Base-by-base conservation (phyloP, 2,113 vertebrate genomes). In the Trinectes maculatus region DNA sequence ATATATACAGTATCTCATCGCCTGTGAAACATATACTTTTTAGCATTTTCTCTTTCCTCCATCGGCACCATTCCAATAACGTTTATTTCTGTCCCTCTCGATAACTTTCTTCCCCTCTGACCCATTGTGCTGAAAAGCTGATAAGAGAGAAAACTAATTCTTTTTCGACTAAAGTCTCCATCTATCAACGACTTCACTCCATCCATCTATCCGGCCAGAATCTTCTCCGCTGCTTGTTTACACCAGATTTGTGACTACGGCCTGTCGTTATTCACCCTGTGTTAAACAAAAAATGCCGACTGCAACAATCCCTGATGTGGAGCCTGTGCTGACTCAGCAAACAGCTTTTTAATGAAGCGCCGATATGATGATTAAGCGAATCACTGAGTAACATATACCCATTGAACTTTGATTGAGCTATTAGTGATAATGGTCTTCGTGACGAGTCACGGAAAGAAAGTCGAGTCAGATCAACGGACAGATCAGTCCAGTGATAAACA, bases 161-260 rank as follows among this genome's bases (percentile, higher is more conserved):
- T 8, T 40, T 52, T 36, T 39, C 21, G 19, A 29, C 54, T 66
- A 24, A 53, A 57, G 47, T 53, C 25, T 33, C 37, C 63, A 61
- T 62, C 57, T 49, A 31, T 40, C 43, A 21, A 36, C 12, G 44
- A 43, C 26, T 39, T 81, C 44, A 79, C 44, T 67, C 65, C 60
- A 44, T 85, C 69, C 21, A 11, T 59, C 54, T 9, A 6, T 7
- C 24, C 16, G 19, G 18, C n/a, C 54, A 31, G 24, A 48, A 72
- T 42, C 6, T 36, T 56, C 28, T 83, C 58, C 10, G 9, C 15
- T 4, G 9, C 44, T 71, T 2, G 6, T 64, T 60, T 74, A 43
- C 18, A 48, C 64, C 46, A 46, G 59, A 80, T 79, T 60, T 75
- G 67, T 57, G 54, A 16, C 69, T 49, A 4, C 3, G 15, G 24